Evolutionary conservation across 2,888 invertebrate species (phyloP).

Genomic region (Agrochola circellaris): DNA sequence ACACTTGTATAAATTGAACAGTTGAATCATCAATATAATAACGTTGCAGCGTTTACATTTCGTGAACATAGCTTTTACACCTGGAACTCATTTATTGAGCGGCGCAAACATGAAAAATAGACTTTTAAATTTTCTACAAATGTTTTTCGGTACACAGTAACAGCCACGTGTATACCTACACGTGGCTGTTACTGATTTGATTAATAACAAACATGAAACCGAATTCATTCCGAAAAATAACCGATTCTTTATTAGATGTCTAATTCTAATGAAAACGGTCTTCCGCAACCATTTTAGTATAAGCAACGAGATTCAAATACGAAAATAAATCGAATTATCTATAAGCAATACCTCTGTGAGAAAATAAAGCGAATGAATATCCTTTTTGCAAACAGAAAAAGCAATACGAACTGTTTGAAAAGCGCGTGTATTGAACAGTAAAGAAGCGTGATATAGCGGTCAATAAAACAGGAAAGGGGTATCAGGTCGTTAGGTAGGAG

Average conservation of each 20-base stretch:
- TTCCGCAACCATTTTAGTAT: not conserved
- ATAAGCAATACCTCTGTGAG: not conserved
- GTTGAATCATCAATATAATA: conserved; percentile 8
- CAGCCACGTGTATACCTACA: too few relatives aligned
- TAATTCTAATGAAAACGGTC: not conserved
- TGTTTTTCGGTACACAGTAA: not conserved
- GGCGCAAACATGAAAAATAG: not conserved
- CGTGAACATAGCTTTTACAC: conserved; percentile 24
- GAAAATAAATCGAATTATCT: not conserved
- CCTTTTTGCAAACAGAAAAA: conserved; percentile 3
- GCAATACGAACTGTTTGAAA: conserved; percentile 29
- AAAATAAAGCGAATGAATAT: conserved; percentile 12
- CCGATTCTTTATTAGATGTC: not conserved
- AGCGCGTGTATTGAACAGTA: conserved; percentile 36
- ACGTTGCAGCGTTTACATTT: conserved; percentile 6
- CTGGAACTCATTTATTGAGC: not conserved
- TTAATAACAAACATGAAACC: not conserved
- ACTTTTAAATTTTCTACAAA: not conserved
- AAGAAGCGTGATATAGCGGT: conserved; percentile 51
- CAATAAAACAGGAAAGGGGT: conserved; percentile 61
- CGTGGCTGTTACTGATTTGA: not conserved
- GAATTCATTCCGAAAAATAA: not conserved
- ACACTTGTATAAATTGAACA: conserved; percentile 1
- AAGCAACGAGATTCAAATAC: not conserved
- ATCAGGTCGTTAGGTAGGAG: conserved; percentile 56